Evolutionary conservation across 1,140 invertebrate species (phyloP), one percentile per base, ranked within the genome.

Genomic region (Drosophila jambulina): DNA sequence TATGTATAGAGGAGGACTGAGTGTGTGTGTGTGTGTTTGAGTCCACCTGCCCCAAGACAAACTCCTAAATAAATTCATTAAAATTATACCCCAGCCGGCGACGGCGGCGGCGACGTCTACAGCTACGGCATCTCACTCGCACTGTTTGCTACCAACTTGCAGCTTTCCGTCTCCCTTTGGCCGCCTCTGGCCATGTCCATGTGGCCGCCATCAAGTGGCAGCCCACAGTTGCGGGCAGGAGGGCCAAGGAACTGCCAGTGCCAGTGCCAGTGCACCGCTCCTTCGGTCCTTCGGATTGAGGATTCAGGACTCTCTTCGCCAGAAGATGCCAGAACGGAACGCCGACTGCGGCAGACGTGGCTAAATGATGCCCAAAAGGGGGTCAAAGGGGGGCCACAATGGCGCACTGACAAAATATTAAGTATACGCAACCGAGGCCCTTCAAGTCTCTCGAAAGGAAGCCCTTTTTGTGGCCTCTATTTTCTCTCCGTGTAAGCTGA

Each of bases 11-110:
- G 5, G 10, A 19, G 4, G 27, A 15, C 38, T 12, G n/a, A 29
- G 25, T 6, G 25, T 9, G 45, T 46, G 45, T 25, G 19, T 38
- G 43, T 49, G 56, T 54, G 23, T 49, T 27, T 46, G 58, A 49
- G 57, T 74, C 75, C 75, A 78, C 75, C 65, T 71, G 75, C 48
- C 65, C 76, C 64, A 76, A 80, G 71, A 75, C 71, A 76, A 82
- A 74, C 85, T 88, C 75, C 78, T 85, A 91, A 91, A 91, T 91
- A 90, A 90, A 90, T 90, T 90, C 85, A 90, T 90, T 90, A 90
- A 90, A 90, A 90, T 90, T 90, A 90, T 90, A 53, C 82, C 79
- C 80, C 76, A 69, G 45, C 63, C 58, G 49, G 68, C 36, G 38
- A 23, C 45, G 25, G 10, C 61, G 19, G 1, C 19, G 51, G 3